Conservation (phyloP, 2,113 vertebrate genomes). For the Stegastes partitus region DNA sequence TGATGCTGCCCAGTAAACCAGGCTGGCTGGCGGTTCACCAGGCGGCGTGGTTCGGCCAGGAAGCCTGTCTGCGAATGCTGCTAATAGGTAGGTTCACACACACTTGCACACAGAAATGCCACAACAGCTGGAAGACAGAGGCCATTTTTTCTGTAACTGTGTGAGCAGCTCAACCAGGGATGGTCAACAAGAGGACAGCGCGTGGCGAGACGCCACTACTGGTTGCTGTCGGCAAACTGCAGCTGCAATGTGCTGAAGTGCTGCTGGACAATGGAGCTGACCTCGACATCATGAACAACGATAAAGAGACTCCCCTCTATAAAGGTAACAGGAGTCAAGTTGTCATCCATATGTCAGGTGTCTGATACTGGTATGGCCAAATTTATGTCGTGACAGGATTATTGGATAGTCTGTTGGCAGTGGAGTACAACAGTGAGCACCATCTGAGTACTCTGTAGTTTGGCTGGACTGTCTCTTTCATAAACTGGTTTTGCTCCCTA, state of each 20-base stretch:
- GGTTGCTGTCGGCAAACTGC: conserved; percentile 83
- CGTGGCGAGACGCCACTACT: conserved; percentile 89
- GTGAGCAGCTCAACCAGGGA: conserved; percentile 85
- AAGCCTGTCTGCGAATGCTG: conserved; percentile 87
- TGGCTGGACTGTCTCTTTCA: background rate
- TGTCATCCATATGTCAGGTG: background rate
- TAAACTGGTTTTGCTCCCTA: background rate
- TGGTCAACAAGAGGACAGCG: conserved; percentile 89
- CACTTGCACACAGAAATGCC: background rate
- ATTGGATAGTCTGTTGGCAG: too few relatives aligned
- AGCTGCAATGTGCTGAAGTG: conserved; percentile 82
- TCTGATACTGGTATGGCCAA: too few relatives aligned
- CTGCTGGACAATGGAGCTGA: conserved; percentile 90
- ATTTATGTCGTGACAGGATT: too few relatives aligned
- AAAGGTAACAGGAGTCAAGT: conserved; percentile 84
- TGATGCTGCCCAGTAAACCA: conserved; percentile 86
- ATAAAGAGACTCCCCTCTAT: conserved; percentile 91
- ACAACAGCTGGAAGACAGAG: background rate
- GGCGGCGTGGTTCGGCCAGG: conserved; percentile 89
- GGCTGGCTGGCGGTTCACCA: conserved; percentile 94
- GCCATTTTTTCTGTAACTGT: background rate
- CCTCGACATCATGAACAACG: conserved; percentile 87
- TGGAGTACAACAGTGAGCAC: too few relatives aligned
- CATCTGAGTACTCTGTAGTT: background rate
- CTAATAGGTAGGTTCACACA: conserved; percentile 84